phyloP scores from a whole-genome alignment of 2,797 vertebrate genomes.

The Trachurus trachurus region DNA sequence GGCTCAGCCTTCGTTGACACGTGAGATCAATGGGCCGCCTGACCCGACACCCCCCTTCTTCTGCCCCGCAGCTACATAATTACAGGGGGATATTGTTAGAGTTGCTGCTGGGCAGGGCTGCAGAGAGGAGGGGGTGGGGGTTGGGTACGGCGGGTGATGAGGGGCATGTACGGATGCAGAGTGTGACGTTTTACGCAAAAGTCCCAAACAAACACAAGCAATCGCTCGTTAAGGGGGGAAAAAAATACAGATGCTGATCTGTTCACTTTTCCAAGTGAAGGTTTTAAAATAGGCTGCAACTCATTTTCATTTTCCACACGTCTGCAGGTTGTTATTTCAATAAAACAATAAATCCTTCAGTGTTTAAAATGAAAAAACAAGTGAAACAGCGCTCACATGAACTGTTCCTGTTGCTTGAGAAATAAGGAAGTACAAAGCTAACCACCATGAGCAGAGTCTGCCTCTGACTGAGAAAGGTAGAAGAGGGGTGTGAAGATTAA shows the following conservation, averaged over 20 bases:
- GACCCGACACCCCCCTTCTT: constrained; percentile 61
- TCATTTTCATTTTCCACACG: neutral
- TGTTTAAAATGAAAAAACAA: too few relatives aligned
- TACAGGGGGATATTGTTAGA: constrained; percentile 73
- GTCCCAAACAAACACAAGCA: neutral
- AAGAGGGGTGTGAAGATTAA: constrained; percentile 8
- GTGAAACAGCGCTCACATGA: too few relatives aligned
- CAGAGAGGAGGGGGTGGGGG: neutral
- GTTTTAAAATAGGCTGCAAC: neutral
- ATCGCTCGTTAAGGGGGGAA: neutral
- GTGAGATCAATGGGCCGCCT: constrained; percentile 66
- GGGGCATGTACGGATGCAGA: constrained; percentile 10
- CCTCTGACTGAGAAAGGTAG: neutral
- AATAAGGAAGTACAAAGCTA: neutral
- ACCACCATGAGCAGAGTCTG: neutral
- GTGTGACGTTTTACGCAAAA: constrained; percentile 4
- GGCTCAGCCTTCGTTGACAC: constrained; percentile 71
- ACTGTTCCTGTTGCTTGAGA: neutral
- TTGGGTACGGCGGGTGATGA: neutral
- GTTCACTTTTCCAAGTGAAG: neutral
- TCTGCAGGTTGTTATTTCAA: neutral
- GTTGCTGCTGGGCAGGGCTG: constrained; percentile 45
- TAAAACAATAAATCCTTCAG: neutral
- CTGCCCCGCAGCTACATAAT: constrained; percentile 62
- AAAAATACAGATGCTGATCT: too few relatives aligned